Base-by-base conservation (phyloP, 2,888 invertebrate species). In the Beris chalybata region DNA sequence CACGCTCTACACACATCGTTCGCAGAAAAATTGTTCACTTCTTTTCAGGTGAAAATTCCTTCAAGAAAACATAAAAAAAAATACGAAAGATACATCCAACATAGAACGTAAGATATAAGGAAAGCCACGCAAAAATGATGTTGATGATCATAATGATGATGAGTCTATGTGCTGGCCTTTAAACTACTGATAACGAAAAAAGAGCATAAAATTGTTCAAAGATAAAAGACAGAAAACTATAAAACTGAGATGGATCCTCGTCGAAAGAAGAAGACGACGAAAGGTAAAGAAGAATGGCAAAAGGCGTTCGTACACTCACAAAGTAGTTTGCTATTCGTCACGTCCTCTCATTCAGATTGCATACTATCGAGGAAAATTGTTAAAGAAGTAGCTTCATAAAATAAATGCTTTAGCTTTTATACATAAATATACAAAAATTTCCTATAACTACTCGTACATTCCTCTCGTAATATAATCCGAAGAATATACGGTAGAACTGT, bases 311-410 rank as follows among this genome's bases (percentile, higher is more conserved):
- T 22, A 22, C 22, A 3, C 22, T 22, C 64, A 59, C 64, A 67
- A 64, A 67, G 67, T 67, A 67, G 67, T 67, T 64, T 59, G 64
- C 64, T 67, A 67, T 67, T 67, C 67, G 67, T 67, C 67, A 67
- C 67, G 67, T 67, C 67, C 67, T 64, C 64, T 64, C 67, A 64
- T 67, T 67, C 53, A 67, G 57, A 64, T 67, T 67, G 45, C 58
- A 67, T 58, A 64, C 38, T 38, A 38, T 30, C 5, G 48, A 13
- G 15, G 48, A 48, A 48, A 48, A 48, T 48, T 48, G 48, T 48
- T 13, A 15, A 48, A 48, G 15, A 38, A 38, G 38, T 38, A 38
- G 38, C 38, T 38, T 38, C 38, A 38, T 38, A 38, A 38, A 38
- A 22, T 38, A 38, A 38, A 22, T 38, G 38, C 7, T 38, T 38